A percentile compares a stretch with the other conserved stretches of the same genome.
phyloP scores from a whole-genome alignment of 2,113 vertebrate genomes.

The Taxidea taxus region DNA sequence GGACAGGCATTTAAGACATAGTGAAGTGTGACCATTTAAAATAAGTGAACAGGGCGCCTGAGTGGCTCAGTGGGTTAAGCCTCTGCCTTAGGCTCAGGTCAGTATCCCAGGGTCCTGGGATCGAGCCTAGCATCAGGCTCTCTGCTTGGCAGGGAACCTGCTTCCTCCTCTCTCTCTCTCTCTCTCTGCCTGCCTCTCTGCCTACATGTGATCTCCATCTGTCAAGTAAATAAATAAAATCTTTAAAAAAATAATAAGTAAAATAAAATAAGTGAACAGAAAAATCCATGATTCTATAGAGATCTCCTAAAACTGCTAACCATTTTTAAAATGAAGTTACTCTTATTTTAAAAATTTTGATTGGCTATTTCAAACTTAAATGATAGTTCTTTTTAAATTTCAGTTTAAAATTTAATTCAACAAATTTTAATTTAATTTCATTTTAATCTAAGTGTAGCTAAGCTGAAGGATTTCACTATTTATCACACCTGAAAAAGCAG shows the following conservation, averaged over 20 bases:
- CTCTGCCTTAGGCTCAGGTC: no score
- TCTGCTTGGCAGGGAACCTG: no score
- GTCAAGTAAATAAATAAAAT: no score
- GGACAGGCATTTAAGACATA: not conserved
- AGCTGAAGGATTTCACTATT: not conserved
- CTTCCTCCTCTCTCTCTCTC: no score
- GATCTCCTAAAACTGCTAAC: not conserved
- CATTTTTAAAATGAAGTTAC: not conserved
- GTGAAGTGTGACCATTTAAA: not conserved
- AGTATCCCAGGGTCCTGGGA: no score
- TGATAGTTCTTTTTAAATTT: not conserved
- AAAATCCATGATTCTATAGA: not conserved
- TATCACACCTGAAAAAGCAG: not conserved
- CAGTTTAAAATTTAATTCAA: not conserved
- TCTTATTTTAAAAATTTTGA: not conserved
- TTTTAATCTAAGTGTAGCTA: not conserved
- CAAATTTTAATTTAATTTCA: not conserved
- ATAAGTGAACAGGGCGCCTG: not conserved
- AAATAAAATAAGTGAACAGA: constrained; percentile 7
- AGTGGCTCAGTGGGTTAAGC: no score
- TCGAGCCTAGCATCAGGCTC: no score
- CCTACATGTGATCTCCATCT: no score
- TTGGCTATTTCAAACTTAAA: not conserved
- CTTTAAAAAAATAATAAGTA: no score
- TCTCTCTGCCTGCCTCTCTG: no score